Conservation (phyloP, 1,140 invertebrate species). For the Stegodyphus dumicola region DNA sequence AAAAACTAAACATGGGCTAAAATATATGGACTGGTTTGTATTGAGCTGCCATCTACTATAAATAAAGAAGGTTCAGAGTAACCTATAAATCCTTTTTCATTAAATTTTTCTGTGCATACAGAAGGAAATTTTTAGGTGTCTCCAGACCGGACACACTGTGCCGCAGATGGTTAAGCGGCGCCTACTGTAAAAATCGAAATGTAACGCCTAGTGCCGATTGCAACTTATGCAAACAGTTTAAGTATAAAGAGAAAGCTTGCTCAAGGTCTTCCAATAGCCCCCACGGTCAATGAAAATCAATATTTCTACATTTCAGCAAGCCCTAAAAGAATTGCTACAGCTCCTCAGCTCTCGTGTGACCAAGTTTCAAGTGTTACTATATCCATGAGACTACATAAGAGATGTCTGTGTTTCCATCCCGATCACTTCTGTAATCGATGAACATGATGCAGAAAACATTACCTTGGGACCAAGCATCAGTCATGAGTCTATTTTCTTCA, state of each 20-base stretch:
- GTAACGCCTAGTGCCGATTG: slow-evolving; percentile 3
- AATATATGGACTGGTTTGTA: too few species aligned
- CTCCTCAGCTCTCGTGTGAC: slow-evolving; percentile 22
- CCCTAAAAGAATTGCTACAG: slow-evolving; percentile 7
- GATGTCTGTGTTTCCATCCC: not conserved
- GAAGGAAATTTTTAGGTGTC: too few species aligned
- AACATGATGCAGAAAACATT: not conserved
- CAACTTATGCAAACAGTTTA: slow-evolving; percentile 8
- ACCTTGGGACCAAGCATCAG: not conserved
- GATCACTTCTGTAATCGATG: not conserved
- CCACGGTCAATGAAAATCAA: not conserved
- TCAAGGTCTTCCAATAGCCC: slow-evolving; percentile 7
- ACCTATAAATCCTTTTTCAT: too few species aligned
- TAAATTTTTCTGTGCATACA: too few species aligned
- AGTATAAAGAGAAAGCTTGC: slow-evolving; percentile 9
- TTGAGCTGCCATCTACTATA: too few species aligned
- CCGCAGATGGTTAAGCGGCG: too few species aligned
- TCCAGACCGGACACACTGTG: too few species aligned
- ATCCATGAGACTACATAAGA: not conserved
- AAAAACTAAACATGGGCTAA: too few species aligned
- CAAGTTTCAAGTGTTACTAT: slow-evolving; percentile 16
- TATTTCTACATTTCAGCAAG: slow-evolving; percentile 3
- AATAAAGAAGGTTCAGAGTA: too few species aligned
- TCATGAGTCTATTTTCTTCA: slow-evolving; percentile 2
- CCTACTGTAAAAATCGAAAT: too few species aligned